Evolutionary conservation across 2,113 vertebrate genomes (phyloP), one percentile per base, ranked within the genome.

Genomic region (Phylloscopus trochiloides): DNA sequence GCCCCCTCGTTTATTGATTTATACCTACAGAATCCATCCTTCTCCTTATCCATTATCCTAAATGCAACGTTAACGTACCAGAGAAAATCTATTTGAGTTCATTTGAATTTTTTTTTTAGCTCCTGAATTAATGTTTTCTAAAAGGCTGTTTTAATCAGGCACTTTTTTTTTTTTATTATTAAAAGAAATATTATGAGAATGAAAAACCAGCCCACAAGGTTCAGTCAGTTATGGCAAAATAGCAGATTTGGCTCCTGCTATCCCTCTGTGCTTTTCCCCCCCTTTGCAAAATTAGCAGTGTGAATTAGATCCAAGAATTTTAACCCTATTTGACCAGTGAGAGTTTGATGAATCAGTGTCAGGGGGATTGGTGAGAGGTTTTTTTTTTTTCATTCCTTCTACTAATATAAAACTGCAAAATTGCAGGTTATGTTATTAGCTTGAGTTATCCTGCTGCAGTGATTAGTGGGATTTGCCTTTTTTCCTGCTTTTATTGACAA

Each of bases 51-150:
- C 97, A 98, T 98, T 98, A 98, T 97, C 92, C 97, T 97, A 98
- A 97, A 94, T 96, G 96, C 94, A 96, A 90, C 3, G 28, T 94
- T 98, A 98, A 97, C 96, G 26, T 94, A 97, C 97, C 96, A 97
- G 92, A 89, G 96, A 98, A 98, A 98, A 98, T 98, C 97, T 98
- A 98, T 98, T 96, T 90, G 93, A 96, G 94, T 98, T 97, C 96
- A 97, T 96, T 95, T 96, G 92, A 97, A 96, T 96, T 97, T 66
- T 96, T 89, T 86, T 93, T 97, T 95, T 91, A 95, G 93, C 71
- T 86, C 73, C 65, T 92, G 95, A 98, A 97, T 97, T 98, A 98
- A 97, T 97, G 97, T 93, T 96, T 97, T 97, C 96, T 96, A 94
- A 97, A 97, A 98, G 97, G 93, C 92, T 94, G 78, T 96, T 98